phyloP scores from a whole-genome alignment of 2,113 vertebrate genomes.

The Sminthopsis crassicaudata region DNA sequence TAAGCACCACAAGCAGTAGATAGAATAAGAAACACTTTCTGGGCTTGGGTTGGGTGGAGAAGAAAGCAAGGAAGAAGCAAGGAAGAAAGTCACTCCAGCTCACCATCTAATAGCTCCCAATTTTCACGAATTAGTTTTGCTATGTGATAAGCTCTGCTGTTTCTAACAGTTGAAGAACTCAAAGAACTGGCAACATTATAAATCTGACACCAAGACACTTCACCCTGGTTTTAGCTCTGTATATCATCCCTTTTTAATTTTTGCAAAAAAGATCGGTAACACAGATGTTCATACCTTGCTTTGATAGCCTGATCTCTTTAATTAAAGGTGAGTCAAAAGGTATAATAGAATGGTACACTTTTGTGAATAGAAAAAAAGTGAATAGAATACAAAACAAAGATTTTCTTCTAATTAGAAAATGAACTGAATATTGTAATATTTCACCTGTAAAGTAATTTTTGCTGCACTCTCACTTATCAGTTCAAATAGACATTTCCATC shows the following conservation, averaged over 20 bases:
- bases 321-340: slow-evolving; percentile 13
- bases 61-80: not conserved
- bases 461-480: not conserved
- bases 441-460: slow-evolving; percentile 25
- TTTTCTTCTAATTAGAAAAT: slow-evolving; percentile 35
- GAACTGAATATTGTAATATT: not conserved
- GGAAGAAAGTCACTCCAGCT: not conserved
- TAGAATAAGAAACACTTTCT: not conserved
- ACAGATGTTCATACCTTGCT: slow-evolving; percentile 54
- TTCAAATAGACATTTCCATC: slow-evolving; percentile 1
- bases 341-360: slow-evolving; percentile 42
- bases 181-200: not conserved
- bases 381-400: slow-evolving; percentile 44
- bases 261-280: slow-evolving; percentile 43
- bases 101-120: not conserved
- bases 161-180: not conserved
- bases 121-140: not conserved
- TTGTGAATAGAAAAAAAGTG: slow-evolving; percentile 24
- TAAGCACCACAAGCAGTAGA: not conserved
- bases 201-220: not conserved
- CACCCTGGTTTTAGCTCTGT: not conserved
- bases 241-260: not conserved
- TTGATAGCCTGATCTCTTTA: slow-evolving; percentile 34
- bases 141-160: not conserved
- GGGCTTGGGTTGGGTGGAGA: not conserved